Percentiles rank a stretch among this genome's conserved stretches.
Conservation (phyloP, 2,888 invertebrate genomes). For the Drosophila paranaensis region DNA sequence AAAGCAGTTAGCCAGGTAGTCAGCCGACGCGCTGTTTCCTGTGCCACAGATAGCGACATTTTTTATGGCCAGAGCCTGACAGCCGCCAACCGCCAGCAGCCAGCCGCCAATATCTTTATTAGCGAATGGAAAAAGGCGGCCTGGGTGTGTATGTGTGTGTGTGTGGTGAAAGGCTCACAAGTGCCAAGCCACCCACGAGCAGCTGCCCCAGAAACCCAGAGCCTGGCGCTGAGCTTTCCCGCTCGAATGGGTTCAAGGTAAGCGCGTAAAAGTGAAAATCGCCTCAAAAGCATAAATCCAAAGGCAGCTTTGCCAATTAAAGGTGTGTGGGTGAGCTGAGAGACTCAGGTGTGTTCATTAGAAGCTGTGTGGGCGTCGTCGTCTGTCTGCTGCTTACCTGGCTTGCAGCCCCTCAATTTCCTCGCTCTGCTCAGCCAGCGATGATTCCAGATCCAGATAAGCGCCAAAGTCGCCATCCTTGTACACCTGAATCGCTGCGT, state of each 20-base stretch:
- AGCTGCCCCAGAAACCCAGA: slow-evolving; percentile 73
- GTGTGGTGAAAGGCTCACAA: slow-evolving; percentile 64
- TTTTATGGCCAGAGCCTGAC: slow-evolving; percentile 63
- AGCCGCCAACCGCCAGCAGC: slow-evolving; percentile 37
- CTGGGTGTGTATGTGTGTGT: slow-evolving; percentile 26
- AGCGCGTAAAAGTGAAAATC: slow-evolving; percentile 61
- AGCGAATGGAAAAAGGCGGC: slow-evolving; percentile 53
- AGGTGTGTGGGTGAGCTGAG: slow-evolving; percentile 27
- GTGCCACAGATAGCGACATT: slow-evolving; percentile 73
- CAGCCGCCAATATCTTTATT: slow-evolving; percentile 72
- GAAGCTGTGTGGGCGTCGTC: slow-evolving; percentile 11
- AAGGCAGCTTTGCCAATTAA: slow-evolving; percentile 30
- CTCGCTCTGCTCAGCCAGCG: slow-evolving; percentile 98
- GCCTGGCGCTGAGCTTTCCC: slow-evolving; percentile 40
- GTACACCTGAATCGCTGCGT: slow-evolving; percentile 98
- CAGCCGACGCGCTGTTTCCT: slow-evolving; percentile 55
- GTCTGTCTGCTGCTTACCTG: slow-evolving; percentile 89
- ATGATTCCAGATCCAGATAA: slow-evolving; percentile 98
- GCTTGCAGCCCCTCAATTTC: slow-evolving; percentile 98
- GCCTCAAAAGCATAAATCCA: slow-evolving; percentile 34
- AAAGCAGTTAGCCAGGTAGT: slow-evolving; percentile 25
- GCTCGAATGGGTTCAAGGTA: slow-evolving; percentile 65
- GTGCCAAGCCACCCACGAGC: slow-evolving; percentile 65
- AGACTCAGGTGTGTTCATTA: slow-evolving; percentile 39
- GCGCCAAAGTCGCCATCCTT: slow-evolving; percentile 98